These are phyloP conservation scores for Eriosoma lanigerum DNA, from an alignment of 1,140 invertebrate genomes.

Conservation along the genomic window DNA sequence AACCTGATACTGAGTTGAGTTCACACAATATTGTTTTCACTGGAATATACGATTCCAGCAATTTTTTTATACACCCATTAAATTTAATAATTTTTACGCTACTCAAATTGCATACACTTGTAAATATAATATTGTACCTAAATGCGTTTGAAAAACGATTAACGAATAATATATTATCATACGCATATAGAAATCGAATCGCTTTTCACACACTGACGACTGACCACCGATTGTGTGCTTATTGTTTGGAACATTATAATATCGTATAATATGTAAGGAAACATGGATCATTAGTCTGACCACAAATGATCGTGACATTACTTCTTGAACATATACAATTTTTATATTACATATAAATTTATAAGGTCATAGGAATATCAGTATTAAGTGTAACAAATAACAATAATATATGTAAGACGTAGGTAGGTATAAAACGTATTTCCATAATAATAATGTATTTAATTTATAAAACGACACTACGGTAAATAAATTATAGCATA, in stretches of 20 bases:
- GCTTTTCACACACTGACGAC: conserved; percentile 14
- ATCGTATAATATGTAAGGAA: conserved; percentile 1
- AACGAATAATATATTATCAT: no score
- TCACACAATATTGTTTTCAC: not conserved
- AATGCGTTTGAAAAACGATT: no score
- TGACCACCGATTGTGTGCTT: not conserved
- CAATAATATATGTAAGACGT: not conserved
- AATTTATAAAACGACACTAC: no score
- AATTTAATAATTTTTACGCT: conserved; percentile 14
- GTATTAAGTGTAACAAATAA: not conserved
- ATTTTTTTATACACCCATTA: no score
- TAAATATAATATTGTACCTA: no score
- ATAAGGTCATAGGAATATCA: no score
- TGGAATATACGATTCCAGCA: no score
- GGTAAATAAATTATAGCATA: no score
- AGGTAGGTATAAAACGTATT: no score
- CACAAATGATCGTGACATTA: conserved; percentile 33
- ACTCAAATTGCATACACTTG: no score
- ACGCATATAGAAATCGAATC: not conserved
- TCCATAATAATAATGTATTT: no score
- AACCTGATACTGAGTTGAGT: not conserved
- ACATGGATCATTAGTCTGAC: conserved; percentile 32
- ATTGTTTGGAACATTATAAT: conserved; percentile 43
- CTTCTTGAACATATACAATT: not conserved
- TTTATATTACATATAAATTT: no score